Conservation (phyloP, 2,797 vertebrate genomes). For the Streptopelia turtur region DNA sequence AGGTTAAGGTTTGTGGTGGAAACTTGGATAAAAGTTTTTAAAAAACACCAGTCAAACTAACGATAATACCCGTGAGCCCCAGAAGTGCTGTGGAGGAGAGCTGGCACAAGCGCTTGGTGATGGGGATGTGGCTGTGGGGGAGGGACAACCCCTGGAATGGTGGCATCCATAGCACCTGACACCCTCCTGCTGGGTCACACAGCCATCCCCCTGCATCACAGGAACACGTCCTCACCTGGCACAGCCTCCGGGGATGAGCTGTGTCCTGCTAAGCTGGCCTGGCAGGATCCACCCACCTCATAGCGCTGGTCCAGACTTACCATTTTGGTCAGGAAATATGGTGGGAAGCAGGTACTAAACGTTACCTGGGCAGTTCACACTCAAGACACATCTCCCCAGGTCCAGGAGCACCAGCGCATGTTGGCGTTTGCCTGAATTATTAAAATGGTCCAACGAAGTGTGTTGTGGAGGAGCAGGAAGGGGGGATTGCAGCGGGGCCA, state of each 20-base stretch:
- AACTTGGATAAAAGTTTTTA: neutral
- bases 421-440: neutral
- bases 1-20: neutral
- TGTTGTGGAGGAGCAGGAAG: neutral
- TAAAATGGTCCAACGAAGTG: neutral
- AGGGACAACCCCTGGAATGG: rapidly evolving
- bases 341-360: neutral
- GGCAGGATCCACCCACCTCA: neutral
- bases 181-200: neutral
- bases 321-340: neutral
- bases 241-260: rapidly evolving
- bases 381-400: neutral
- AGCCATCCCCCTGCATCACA: rapidly evolving
- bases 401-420: neutral
- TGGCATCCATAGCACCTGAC: neutral
- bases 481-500: neutral
- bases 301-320: neutral
- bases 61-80: neutral
- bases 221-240: neutral
- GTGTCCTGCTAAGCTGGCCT: neutral
- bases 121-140: neutral
- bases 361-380: rapidly evolving
- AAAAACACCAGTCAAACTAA: neutral
- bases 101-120: neutral
- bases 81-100: neutral